Conservation (phyloP, 2,888 invertebrate species). For the Ichneumon xanthorius region DNA sequence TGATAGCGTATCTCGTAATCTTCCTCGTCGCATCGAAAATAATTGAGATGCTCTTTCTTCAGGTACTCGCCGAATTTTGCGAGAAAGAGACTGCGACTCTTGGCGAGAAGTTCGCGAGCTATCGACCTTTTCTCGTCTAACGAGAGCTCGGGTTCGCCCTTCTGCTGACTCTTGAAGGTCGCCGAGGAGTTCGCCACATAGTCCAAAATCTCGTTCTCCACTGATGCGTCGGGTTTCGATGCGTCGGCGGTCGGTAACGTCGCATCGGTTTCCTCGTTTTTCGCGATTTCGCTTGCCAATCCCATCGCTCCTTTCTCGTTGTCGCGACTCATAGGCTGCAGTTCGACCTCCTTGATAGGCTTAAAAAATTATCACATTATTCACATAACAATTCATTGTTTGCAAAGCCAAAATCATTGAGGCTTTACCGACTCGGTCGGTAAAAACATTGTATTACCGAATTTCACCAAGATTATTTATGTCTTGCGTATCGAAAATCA, state of each 20-base stretch:
- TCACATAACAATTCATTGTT: neutral
- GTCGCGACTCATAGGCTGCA: slow-evolving; percentile 38
- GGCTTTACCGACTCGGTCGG: neutral
- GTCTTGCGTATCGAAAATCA: neutral
- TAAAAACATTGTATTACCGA: neutral
- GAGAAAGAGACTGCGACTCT: slow-evolving; percentile 90
- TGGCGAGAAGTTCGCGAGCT: slow-evolving; percentile 88
- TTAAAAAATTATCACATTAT: slow-evolving; percentile 6
- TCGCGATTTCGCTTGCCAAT: neutral
- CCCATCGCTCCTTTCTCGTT: slow-evolving; percentile 39
- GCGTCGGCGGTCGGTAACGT: slow-evolving; percentile 51
- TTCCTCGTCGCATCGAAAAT: slow-evolving; percentile 86
- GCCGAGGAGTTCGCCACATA: slow-evolving; percentile 85
- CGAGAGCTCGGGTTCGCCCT: slow-evolving; percentile 91
- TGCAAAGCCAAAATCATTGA: neutral
- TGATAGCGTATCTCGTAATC: slow-evolving; percentile 88
- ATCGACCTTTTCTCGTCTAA: slow-evolving; percentile 90
- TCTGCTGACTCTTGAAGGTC: slow-evolving; percentile 92
- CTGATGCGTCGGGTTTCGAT: slow-evolving; percentile 58
- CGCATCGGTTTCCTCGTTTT: slow-evolving; percentile 11
- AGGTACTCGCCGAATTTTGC: slow-evolving; percentile 92
- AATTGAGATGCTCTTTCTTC: slow-evolving; percentile 88
- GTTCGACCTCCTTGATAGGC: neutral
- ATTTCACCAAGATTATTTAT: neutral
- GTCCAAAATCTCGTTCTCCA: slow-evolving; percentile 87